Evolutionary conservation across 2,797 vertebrate species (phyloP), one percentile per base, ranked within the genome.

Genomic region (Knipowitschia caucasica): DNA sequence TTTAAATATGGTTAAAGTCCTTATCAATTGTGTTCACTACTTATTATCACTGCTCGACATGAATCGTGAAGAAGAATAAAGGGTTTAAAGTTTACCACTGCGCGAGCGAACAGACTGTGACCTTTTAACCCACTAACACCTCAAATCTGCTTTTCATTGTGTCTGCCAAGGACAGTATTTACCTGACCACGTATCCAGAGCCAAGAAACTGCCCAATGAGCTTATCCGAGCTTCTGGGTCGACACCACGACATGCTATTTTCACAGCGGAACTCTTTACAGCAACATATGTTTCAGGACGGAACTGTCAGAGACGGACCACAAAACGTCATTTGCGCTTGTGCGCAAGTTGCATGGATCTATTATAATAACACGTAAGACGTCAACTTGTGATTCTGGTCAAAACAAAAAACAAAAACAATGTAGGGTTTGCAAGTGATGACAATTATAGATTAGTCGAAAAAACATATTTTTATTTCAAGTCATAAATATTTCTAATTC

Each of bases 161-260:
- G 50, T 62, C 43, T 57, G 46, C 17, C 71, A 55, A 35, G 3
- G 35, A 43, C 6, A 50, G 46, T 5, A 17, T 71, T 76, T 87
- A 94, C 93, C 93, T 92, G 82, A 89, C 78, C 4, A 81, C 52
- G 7, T 80, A 67, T 69, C 89, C 90, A 5, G 85, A 78, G 69
- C 88, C 86, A 64, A 94, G 73, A 50, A 93, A 91, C 75, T 93
- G 88, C 42, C 86, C 86, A 39, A 90, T 66, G 56, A 91, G 88
- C 84, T 89, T 87, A 85, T 90, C 91, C 0, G 88, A 86, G 59
- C 85, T 84, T 7, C 87, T 84, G 44, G 75, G 68, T 78, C 89
- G 71, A 69, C 57, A 84, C 84, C 85, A 86, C 80, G 84, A 75
- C 89, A 91, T 86, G 56, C 82, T 87, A 61, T 30, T 64, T 55